These are phyloP conservation scores for Canis aureus DNA, from an alignment of 2,113 vertebrate genomes.

Conservation along the genomic window DNA sequence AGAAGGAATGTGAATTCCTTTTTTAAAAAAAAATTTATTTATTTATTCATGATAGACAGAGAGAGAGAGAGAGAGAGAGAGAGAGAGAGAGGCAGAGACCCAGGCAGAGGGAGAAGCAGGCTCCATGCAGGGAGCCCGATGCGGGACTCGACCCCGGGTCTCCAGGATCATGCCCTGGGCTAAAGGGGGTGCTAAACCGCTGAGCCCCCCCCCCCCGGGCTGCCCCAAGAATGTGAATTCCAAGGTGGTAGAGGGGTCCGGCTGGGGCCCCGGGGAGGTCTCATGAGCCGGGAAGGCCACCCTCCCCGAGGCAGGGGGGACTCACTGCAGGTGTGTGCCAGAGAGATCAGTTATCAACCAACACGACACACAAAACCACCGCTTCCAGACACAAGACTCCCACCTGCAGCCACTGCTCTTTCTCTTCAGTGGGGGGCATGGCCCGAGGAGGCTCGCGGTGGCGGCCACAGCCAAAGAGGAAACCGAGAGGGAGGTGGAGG, in stretches of 20 bases:
- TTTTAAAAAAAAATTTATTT: no score
- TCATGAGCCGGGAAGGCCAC: not conserved
- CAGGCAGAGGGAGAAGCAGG: no score
- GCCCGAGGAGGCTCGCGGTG: not conserved
- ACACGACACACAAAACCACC: not conserved
- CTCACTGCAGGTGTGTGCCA: not conserved
- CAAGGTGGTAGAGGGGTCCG: conserved; percentile 80
- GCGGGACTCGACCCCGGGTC: no score
- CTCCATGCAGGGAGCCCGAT: no score
- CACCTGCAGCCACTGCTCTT: not conserved
- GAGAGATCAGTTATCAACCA: not conserved
- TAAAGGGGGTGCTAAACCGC: no score
- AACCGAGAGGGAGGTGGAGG: not conserved
- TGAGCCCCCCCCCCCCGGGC: no score
- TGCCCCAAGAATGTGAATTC: no score
- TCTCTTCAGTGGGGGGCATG: not conserved
- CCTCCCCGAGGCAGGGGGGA: not conserved
- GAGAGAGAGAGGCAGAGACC: no score
- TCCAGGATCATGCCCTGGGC: no score
- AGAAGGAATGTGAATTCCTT: conserved; percentile 81
- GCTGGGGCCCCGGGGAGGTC: conserved; percentile 56
- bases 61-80: no score
- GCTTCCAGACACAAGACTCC: not conserved
- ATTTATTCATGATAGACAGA: no score
- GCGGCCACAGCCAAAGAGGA: not conserved